Conservation (phyloP, 2,797 vertebrate species). For the Neosalanx taihuensis region DNA sequence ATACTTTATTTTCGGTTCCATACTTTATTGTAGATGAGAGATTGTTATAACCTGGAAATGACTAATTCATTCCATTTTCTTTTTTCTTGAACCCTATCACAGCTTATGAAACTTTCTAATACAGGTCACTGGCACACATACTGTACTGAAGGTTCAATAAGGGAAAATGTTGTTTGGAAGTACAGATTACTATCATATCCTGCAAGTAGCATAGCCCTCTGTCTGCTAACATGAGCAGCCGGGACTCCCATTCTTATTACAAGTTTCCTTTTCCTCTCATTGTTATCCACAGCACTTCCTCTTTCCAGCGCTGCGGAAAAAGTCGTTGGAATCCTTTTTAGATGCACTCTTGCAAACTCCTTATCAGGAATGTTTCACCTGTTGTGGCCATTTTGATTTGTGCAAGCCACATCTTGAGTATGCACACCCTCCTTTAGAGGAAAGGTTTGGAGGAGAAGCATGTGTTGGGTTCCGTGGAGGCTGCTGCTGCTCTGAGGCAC, state of each 20-base stretch:
- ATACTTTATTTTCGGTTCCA: too few relatives aligned
- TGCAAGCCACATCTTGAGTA: too few relatives aligned
- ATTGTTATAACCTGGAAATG: too few relatives aligned
- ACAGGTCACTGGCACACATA: not conserved
- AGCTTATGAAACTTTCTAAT: not conserved
- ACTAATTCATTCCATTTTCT: too few relatives aligned
- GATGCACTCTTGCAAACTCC: too few relatives aligned
- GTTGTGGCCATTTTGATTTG: not conserved
- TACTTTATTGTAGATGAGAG: too few relatives aligned
- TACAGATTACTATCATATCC: constrained; percentile 9
- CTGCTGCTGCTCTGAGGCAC: not conserved
- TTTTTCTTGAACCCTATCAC: too few relatives aligned
- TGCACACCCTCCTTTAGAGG: not conserved
- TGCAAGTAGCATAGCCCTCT: not conserved
- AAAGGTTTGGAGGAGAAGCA: not conserved
- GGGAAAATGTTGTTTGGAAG: constrained; percentile 4
- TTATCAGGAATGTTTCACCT: not conserved
- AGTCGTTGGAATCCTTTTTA: too few relatives aligned
- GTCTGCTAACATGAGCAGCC: constrained; percentile 2
- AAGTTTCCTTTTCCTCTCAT: constrained; percentile 70
- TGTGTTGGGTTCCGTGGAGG: not conserved
- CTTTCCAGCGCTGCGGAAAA: constrained; percentile 36
- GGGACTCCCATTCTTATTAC: constrained; percentile 40
- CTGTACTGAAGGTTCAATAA: not conserved
- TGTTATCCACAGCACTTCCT: constrained; percentile 60